Percentiles rank a stretch among this genome's conserved stretches.
phyloP scores from a whole-genome alignment of 2,113 vertebrate species.

The Nyctibius bracteatus region DNA sequence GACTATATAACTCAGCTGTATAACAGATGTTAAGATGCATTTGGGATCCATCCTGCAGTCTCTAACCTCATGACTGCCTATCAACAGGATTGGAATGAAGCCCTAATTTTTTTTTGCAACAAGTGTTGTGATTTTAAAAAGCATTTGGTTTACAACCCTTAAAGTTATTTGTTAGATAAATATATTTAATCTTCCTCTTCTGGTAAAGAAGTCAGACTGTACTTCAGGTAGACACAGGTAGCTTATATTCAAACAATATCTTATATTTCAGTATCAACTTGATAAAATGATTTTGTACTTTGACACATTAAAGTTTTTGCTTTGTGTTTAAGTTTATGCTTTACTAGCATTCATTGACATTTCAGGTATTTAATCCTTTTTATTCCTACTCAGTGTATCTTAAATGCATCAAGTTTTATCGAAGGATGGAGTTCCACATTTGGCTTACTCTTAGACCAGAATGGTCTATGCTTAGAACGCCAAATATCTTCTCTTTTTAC shows the following conservation, averaged over 20 bases:
- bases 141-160: not conserved
- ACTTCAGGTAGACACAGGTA: not conserved
- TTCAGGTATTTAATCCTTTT: not conserved
- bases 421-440: not conserved
- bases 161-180: not conserved
- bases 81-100: not conserved
- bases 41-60: not conserved
- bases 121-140: not conserved
- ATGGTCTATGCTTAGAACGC: not conserved
- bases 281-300: not conserved
- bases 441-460: not conserved
- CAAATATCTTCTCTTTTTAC: not conserved
- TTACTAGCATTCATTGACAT: not conserved
- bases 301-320: not conserved
- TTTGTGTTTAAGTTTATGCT: not conserved
- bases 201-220: not conserved
- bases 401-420: not conserved
- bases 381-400: not conserved
- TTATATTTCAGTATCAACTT: not conserved
- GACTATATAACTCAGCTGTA: not conserved
- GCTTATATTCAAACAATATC: not conserved
- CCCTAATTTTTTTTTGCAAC: not conserved
- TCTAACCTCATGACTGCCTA: not conserved
- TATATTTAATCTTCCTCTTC: not conserved
- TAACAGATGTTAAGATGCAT: not conserved